These are phyloP conservation scores for Anabacerthia variegaticeps DNA, from an alignment of 2,797 vertebrate genomes.

Conservation along the genomic window DNA sequence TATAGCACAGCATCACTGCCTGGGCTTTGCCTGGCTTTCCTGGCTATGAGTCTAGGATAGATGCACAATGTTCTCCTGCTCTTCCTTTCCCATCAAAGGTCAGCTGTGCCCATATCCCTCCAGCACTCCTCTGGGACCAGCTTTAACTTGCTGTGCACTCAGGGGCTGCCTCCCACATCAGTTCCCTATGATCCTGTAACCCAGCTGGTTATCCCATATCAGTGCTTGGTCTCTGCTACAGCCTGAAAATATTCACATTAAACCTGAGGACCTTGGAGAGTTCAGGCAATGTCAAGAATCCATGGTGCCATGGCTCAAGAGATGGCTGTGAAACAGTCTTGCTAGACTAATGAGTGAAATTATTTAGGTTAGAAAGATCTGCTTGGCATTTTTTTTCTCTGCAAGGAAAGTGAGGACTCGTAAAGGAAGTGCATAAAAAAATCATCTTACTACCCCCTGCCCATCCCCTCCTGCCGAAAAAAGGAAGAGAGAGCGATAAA, in stretches of 20 bases:
- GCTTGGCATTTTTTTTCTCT: neutral
- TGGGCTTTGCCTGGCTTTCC: neutral
- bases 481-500: neutral
- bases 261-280: neutral
- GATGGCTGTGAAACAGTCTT: neutral
- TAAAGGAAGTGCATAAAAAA: neutral
- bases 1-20: neutral
- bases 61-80: neutral
- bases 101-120: neutral
- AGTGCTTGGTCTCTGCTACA: neutral
- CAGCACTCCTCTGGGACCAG: neutral
- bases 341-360: neutral
- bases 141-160: neutral
- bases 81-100: neutral
- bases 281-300: neutral
- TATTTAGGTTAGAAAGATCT: neutral
- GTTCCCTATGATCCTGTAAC: neutral
- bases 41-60: neutral
- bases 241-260: neutral
- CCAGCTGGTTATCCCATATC: neutral
- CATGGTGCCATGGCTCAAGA: neutral
- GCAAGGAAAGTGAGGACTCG: neutral
- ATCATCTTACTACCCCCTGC: fast-evolving
- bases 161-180: neutral
- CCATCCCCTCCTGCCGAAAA: fast-evolving